Conservation (phyloP, 1,140 invertebrate genomes). For the Piezodorus guildinii region DNA sequence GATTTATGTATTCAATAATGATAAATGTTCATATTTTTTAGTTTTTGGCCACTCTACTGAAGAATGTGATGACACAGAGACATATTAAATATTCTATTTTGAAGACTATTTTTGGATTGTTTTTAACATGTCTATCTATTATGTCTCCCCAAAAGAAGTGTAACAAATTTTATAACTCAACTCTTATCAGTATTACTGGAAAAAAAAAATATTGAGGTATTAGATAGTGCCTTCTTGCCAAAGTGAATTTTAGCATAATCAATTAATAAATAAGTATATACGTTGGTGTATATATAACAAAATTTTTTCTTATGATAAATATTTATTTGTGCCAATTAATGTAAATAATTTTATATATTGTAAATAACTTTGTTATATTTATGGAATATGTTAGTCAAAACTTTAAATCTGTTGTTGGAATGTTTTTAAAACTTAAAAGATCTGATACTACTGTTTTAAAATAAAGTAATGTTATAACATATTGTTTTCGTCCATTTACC, state of each 20-base stretch:
- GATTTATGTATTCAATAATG: too few species aligned
- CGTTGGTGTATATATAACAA: constrained; percentile 2
- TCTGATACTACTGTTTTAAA: background rate
- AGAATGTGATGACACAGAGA: constrained; percentile 70
- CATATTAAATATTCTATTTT: constrained; percentile 44
- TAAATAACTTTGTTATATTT: background rate
- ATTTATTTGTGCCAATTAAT: constrained; percentile 4
- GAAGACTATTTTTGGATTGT: background rate
- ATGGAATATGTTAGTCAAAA: background rate
- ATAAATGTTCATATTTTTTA: constrained; percentile 36
- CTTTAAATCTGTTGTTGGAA: background rate
- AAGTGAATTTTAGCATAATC: background rate
- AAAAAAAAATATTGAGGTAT: background rate
- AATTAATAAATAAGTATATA: background rate
- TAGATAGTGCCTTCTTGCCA: constrained; percentile 9
- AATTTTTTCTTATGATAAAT: background rate
- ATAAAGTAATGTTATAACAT: too few species aligned
- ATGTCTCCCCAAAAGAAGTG: background rate
- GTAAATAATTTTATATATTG: background rate
- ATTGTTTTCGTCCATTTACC: too few species aligned
- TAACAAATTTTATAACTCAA: background rate
- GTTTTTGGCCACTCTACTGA: constrained; percentile 68
- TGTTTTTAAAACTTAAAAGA: background rate
- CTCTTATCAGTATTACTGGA: background rate
- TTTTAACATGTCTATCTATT: background rate